These are phyloP conservation scores for Cinara cedri DNA, from an alignment of 2,888 invertebrate species.

Conservation along the genomic window DNA sequence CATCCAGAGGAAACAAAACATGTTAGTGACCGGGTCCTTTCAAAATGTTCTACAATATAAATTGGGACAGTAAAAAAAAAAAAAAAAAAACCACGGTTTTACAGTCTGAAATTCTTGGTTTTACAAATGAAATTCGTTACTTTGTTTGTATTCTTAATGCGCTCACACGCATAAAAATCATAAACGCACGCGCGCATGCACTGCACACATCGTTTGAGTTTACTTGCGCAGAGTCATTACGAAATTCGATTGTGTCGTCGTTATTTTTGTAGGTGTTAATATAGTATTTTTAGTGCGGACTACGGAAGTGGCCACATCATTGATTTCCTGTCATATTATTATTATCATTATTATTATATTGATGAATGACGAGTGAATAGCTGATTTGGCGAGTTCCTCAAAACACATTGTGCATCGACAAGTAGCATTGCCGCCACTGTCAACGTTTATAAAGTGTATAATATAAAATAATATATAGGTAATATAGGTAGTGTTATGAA, in stretches of 20 bases:
- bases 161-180: too few species aligned
- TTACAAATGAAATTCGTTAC: too few species aligned
- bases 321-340: conserved; percentile 53
- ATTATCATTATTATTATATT: not conserved
- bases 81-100: too few species aligned
- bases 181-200: not conserved
- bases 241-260: conserved; percentile 28
- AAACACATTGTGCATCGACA: conserved; percentile 36
- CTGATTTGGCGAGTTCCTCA: conserved; percentile 49
- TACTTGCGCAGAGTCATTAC: conserved; percentile 13
- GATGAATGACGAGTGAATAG: conserved; percentile 52
- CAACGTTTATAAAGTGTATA: not conserved
- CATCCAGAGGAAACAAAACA: too few species aligned
- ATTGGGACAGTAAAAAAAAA: too few species aligned
- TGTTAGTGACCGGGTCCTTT: too few species aligned
- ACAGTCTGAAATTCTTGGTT: too few species aligned
- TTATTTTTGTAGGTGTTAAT: conserved; percentile 4
- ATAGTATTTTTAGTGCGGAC: conserved; percentile 22
- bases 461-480: too few species aligned
- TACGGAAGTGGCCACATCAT: conserved; percentile 48
- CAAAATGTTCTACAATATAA: too few species aligned
- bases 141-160: not conserved
- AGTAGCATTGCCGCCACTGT: conserved; percentile 22
- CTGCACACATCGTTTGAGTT: not conserved
- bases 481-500: not conserved